Conservation (phyloP, 2,797 vertebrate species). For the Cyprinella venusta region DNA sequence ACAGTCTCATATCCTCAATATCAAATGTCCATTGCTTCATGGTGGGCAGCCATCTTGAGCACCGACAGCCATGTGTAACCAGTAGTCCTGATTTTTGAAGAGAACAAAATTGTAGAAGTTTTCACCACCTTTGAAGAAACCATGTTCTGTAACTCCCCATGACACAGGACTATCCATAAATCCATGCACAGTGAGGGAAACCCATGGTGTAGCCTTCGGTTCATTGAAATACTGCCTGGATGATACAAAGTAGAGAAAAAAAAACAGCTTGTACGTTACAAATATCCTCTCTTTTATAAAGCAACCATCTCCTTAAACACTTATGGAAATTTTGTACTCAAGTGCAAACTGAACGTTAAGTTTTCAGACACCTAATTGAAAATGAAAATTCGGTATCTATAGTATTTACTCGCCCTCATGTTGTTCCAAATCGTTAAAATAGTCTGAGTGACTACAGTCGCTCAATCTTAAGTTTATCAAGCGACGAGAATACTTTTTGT, state of each 20-base stretch:
- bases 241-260: slow-evolving; percentile 1
- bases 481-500: too few species aligned
- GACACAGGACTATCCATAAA: slow-evolving; percentile 91
- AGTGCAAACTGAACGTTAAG: background rate
- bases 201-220: slow-evolving; percentile 78
- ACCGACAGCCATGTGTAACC: slow-evolving; percentile 86
- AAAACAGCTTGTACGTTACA: background rate
- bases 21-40: slow-evolving; percentile 60
- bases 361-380: background rate
- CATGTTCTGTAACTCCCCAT: slow-evolving; percentile 84
- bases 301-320: background rate
- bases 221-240: slow-evolving; percentile 83
- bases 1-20: background rate
- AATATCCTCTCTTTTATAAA: background rate
- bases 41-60: slow-evolving; percentile 83
- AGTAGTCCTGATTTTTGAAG: slow-evolving; percentile 86
- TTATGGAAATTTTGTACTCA: background rate
- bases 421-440: too few species aligned
- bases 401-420: too few species aligned
- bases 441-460: too few species aligned
- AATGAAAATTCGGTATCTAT: too few species aligned
- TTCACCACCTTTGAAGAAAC: slow-evolving; percentile 86
- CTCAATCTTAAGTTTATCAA: too few species aligned
- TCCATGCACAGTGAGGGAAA: slow-evolving; percentile 86
- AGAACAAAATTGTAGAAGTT: slow-evolving; percentile 89